phyloP scores from a whole-genome alignment of 2,888 invertebrate species.

The Drosophila melanosoma region DNA sequence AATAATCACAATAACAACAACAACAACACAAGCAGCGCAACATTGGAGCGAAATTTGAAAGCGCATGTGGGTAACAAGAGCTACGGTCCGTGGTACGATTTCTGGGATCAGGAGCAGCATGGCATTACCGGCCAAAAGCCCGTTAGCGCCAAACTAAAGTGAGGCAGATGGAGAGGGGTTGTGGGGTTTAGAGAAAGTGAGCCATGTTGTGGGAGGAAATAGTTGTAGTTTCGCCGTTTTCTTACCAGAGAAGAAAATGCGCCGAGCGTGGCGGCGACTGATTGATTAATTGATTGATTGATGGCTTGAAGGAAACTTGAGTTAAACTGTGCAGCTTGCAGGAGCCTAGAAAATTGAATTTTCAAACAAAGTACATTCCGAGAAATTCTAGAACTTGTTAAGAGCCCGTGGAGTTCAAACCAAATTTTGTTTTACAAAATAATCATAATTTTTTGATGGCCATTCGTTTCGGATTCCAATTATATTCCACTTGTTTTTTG shows the following conservation, averaged over 20 bases:
- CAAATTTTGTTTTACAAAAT: neutral
- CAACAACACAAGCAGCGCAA: conserved; percentile 79
- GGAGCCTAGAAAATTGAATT: neutral
- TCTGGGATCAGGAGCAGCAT: conserved; percentile 88
- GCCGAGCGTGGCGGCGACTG: conserved; percentile 52
- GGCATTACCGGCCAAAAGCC: conserved; percentile 63
- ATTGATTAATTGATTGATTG: neutral
- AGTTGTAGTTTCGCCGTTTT: conserved; percentile 74
- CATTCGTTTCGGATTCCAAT: neutral
- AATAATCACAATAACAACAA: conserved; percentile 46
- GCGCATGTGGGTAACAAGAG: conserved; percentile 86
- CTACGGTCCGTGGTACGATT: conserved; percentile 95
- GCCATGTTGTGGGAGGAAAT: conserved; percentile 5
- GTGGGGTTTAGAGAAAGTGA: neutral
- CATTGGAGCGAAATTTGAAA: conserved; percentile 71
- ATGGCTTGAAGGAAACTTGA: neutral
- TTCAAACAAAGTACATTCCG: neutral
- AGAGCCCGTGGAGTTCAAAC: neutral
- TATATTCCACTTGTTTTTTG: neutral
- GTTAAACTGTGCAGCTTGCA: neutral
- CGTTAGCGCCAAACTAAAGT: conserved; percentile 69
- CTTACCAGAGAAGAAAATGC: conserved; percentile 82
- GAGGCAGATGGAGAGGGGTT: neutral
- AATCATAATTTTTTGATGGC: neutral
- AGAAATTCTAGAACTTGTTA: neutral